A percentile compares a stretch with the other conserved stretches of the same genome.
Evolutionary conservation across 64 coral and sea anemone species (phyloP).

Genomic region (Stichodactyla mertensii): DNA sequence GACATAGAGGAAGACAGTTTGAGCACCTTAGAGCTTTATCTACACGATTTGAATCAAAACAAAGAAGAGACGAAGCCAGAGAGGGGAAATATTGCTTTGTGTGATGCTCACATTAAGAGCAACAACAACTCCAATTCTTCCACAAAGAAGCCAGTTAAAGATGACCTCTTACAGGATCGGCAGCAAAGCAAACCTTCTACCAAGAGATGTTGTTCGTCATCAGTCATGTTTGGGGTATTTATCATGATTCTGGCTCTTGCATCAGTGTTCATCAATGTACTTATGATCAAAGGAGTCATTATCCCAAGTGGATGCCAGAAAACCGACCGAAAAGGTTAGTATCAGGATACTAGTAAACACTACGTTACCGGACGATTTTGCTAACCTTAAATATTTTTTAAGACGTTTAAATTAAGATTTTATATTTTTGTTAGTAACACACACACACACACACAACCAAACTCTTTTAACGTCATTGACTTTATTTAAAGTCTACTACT

Average conservation of each 20-base stretch:
- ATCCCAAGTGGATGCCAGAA: neutral
- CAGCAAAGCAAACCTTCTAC: neutral
- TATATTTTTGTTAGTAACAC: too few relatives aligned
- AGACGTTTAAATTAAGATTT: too few relatives aligned
- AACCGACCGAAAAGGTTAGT: neutral
- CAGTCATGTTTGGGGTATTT: neutral
- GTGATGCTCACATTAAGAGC: neutral
- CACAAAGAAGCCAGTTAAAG: neutral
- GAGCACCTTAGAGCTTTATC: neutral
- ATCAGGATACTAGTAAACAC: neutral
- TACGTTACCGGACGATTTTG: too few relatives aligned
- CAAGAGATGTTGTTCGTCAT: neutral
- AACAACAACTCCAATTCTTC: neutral
- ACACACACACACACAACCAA: too few relatives aligned
- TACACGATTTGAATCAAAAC: neutral
- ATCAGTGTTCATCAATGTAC: neutral
- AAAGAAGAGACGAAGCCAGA: neutral
- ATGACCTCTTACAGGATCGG: neutral
- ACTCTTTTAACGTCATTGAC: too few relatives aligned
- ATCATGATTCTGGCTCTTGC: neutral
- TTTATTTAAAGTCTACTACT: too few relatives aligned
- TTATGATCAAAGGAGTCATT: neutral
- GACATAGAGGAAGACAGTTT: neutral
- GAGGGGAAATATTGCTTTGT: neutral
- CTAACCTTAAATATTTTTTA: too few relatives aligned